phyloP scores from a whole-genome alignment of 2,113 vertebrate genomes.

The Ciconia stormi region DNA sequence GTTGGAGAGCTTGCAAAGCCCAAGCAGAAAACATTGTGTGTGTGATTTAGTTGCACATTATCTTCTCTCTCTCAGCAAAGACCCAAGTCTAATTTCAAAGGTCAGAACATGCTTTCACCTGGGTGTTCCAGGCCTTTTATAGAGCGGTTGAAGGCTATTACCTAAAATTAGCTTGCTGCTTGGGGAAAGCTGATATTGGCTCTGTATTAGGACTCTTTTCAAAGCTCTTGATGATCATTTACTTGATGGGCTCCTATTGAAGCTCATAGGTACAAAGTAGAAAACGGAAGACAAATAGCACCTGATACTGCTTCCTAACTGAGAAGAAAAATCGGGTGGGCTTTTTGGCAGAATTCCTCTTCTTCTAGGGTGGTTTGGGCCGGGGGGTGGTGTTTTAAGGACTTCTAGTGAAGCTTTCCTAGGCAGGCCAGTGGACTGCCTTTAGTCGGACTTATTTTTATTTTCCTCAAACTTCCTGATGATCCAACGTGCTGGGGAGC shows the following conservation, averaged over 20 bases:
- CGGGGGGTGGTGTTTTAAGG: not conserved
- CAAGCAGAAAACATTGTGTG: not conserved
- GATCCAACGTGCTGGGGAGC: not conserved
- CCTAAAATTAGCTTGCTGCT: slow-evolving; percentile 49
- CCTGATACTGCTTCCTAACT: not conserved
- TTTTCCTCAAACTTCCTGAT: not conserved
- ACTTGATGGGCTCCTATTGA: slow-evolving; percentile 8
- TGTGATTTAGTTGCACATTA: not conserved
- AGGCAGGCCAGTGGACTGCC: not conserved
- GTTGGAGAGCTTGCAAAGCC: not conserved
- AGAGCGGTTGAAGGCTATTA: slow-evolving; percentile 6
- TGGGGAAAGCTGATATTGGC: not conserved
- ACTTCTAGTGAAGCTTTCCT: not conserved
- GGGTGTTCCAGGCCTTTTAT: slow-evolving; percentile 6
- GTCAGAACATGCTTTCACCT: slow-evolving; percentile 30
- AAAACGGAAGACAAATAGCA: slow-evolving; percentile 9
- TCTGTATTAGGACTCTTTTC: not conserved
- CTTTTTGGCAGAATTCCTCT: not conserved
- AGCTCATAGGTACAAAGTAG: not conserved
- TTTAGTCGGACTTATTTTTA: not conserved
- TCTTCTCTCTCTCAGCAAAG: not conserved
- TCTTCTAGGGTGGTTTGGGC: not conserved
- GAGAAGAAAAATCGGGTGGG: not conserved
- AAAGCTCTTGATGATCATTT: slow-evolving; percentile 34
- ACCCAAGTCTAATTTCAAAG: slow-evolving; percentile 31